Evolutionary conservation across 1,140 invertebrate species (phyloP).

Genomic region (Rhyzopertha dominica): DNA sequence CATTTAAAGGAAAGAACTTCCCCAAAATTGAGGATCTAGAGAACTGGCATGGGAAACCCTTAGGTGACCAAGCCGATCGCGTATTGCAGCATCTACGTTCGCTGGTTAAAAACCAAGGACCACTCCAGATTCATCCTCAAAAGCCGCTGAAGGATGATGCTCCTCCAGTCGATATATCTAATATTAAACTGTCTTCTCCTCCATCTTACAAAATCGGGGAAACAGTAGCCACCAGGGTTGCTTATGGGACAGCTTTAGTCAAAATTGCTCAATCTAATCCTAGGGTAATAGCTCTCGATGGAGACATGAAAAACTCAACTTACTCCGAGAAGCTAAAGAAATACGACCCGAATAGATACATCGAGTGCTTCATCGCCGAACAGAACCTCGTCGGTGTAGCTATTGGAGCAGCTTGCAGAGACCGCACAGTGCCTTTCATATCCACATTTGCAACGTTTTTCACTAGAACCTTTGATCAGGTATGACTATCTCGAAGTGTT

Average conservation of each 20-base stretch:
- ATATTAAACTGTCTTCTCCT: slow-evolving; percentile 74
- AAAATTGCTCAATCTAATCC: slow-evolving; percentile 82
- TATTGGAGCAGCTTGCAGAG: slow-evolving; percentile 85
- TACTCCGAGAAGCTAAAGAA: slow-evolving; percentile 89
- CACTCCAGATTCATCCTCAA: slow-evolving; percentile 54
- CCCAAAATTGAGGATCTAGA: slow-evolving; percentile 84
- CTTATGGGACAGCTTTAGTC: slow-evolving; percentile 90
- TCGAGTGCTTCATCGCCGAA: slow-evolving; percentile 99
- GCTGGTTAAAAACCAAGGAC: slow-evolving; percentile 59
- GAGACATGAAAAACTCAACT: slow-evolving; percentile 98
- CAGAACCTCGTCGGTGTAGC: slow-evolving; percentile 97
- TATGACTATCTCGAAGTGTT: slow-evolving; percentile 42
- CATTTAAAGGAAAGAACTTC: slow-evolving; percentile 91
- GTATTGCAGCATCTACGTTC: slow-evolving; percentile 67
- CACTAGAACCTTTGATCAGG: slow-evolving; percentile 92
- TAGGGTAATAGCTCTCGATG: slow-evolving; percentile 87
- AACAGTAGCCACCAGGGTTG: slow-evolving; percentile 83
- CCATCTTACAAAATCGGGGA: slow-evolving; percentile 82
- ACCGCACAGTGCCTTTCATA: slow-evolving; percentile 84
- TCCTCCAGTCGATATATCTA: slow-evolving; percentile 65
- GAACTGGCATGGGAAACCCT: slow-evolving; percentile 97
- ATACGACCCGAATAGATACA: slow-evolving; percentile 69
- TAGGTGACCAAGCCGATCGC: slow-evolving; percentile 74
- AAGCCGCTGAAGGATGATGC: slow-evolving; percentile 66
- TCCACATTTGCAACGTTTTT: slow-evolving; percentile 99